Evolutionary conservation across 2,113 vertebrate genomes (phyloP).

Genomic region (Pteruthius melanotis): DNA sequence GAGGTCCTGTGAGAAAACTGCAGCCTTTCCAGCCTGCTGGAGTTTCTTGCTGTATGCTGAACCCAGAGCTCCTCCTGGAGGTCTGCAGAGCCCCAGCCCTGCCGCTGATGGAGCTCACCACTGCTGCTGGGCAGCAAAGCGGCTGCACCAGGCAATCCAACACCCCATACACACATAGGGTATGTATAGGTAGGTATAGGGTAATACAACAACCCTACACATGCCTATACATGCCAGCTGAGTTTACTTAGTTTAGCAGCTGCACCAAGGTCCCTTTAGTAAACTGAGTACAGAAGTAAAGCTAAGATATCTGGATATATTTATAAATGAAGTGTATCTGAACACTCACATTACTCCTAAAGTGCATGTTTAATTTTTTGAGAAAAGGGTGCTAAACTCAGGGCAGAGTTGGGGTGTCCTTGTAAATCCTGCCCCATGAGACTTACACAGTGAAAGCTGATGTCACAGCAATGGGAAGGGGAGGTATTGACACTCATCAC

Average conservation of each 20-base stretch:
- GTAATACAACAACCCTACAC: too few species aligned
- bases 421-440: neutral
- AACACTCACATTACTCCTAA: neutral
- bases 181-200: fast-evolving
- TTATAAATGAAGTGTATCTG: neutral
- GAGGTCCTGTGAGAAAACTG: neutral
- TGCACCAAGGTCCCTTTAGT: neutral
- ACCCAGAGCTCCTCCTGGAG: slow-evolving; percentile 53
- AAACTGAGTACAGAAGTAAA: neutral
- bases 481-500: fast-evolving
- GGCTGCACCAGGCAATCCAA: fast-evolving
- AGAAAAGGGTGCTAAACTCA: neutral
- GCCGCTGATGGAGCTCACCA: fast-evolving
- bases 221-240: neutral
- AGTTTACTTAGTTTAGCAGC: neutral
- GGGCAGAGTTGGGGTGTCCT: neutral
- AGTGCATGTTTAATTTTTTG: neutral
- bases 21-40: neutral
- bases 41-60: neutral
- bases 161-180: fast-evolving
- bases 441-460: neutral
- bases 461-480: neutral
- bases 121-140: neutral
- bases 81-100: neutral
- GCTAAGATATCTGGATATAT: neutral